Evolutionary conservation across 2,888 invertebrate genomes (phyloP).

Genomic region (Celastrina argiolus): DNA sequence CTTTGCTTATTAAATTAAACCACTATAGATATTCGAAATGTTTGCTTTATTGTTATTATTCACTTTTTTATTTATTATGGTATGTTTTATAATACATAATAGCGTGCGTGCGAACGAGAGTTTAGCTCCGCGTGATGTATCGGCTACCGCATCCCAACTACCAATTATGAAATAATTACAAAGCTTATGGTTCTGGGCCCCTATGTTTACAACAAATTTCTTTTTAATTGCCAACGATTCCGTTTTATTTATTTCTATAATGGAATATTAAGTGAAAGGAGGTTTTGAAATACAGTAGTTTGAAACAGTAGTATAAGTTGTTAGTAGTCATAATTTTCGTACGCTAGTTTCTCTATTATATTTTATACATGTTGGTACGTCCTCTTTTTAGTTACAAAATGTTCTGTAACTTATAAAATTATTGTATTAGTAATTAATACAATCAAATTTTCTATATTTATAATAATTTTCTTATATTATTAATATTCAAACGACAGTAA

Average conservation of each 20-base stretch:
- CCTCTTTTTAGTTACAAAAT: too few species aligned
- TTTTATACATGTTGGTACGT: too few species aligned
- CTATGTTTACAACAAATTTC: conserved; percentile 14
- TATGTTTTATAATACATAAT: conserved; percentile 22
- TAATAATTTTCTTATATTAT: too few species aligned
- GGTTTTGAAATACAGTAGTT: neutral
- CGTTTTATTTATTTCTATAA: conserved; percentile 5
- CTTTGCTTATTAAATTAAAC: too few species aligned
- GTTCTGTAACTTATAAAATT: too few species aligned
- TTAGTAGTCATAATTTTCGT: neutral
- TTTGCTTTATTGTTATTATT: neutral
- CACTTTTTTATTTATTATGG: conserved; percentile 11
- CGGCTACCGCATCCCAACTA: conserved; percentile 58
- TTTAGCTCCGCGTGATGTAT: conserved; percentile 54
- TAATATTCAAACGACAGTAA: too few species aligned
- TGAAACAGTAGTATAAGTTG: neutral
- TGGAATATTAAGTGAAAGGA: conserved; percentile 13
- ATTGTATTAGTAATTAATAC: too few species aligned
- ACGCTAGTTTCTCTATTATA: too few species aligned
- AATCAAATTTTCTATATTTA: too few species aligned
- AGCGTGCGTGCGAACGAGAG: conserved; percentile 16
- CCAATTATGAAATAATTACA: conserved; percentile 73
- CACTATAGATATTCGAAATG: neutral
- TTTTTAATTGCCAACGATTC: conserved; percentile 15
- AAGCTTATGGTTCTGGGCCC: conserved; percentile 43